These are phyloP conservation scores for Bombylius discolor DNA, from an alignment of 2,888 invertebrate species.

Conservation along the genomic window DNA sequence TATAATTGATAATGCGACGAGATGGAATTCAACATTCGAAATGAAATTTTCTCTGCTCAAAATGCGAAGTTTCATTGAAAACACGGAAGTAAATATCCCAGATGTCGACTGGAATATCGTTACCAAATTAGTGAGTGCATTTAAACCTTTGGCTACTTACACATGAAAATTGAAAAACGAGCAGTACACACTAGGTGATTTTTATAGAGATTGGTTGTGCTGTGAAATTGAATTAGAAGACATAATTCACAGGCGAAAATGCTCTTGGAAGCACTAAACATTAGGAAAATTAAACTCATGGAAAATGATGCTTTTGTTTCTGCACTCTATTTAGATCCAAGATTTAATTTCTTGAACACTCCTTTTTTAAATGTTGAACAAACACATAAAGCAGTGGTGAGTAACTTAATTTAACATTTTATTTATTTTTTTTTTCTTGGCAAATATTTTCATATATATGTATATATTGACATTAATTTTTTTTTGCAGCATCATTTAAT, in stretches of 20 bases:
- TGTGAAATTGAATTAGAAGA: slow-evolving; percentile 11
- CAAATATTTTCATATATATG: no score
- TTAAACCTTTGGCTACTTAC: not conserved
- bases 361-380: not conserved
- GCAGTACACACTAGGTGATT: slow-evolving; percentile 7
- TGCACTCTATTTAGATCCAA: slow-evolving; percentile 8
- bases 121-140: no score
- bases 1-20: no score
- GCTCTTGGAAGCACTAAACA: slow-evolving; percentile 5
- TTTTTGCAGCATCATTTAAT: no score
- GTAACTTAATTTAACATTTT: no score
- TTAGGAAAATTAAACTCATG: slow-evolving; percentile 5
- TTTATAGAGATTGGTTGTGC: slow-evolving; percentile 12
- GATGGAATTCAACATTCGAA: no score
- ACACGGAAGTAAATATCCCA: no score
- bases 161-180: not conserved
- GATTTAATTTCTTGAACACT: slow-evolving; percentile 7
- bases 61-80: no score
- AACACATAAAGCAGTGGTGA: not conserved
- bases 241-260: slow-evolving; percentile 1
- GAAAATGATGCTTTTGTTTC: slow-evolving; percentile 5
- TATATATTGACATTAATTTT: no score
- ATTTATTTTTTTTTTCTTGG: no score
- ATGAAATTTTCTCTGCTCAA: no score
- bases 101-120: no score